Base-by-base conservation (phyloP, 2,888 invertebrate species). In the Mythimna albipuncta region DNA sequence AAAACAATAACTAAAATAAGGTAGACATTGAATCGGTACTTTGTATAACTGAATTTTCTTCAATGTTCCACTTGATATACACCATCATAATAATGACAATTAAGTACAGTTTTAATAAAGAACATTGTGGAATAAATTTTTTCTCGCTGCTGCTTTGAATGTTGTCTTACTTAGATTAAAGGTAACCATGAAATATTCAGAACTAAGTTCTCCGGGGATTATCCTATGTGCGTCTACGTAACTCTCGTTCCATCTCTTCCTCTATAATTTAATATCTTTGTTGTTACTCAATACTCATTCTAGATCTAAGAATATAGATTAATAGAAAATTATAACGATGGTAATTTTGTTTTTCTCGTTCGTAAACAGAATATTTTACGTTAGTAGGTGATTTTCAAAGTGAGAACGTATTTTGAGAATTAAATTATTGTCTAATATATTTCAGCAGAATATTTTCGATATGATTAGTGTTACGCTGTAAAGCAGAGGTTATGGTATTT, bases 401-500 rank as follows among this genome's bases (percentile, higher is more conserved):
- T 90, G 90, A 91, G 86, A 90, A 89, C 85, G 88, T 93, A 93
- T 93, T 93, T 93, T 93, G 92, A 90, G 93, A 93, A 89, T 90
- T 93, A 81, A 88, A 93, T 92, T 92, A 92, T 93, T 92, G 88
- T 92, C 91, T 93, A 91, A 93, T 90, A 89, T 93, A 93, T 93
- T 94, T 93, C 92, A 92, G 90, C 93, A 92, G 87, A 90, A 93
- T 95, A 94, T 95, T 95, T 95, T 95, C 94, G 93, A 94, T 94
- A 93, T 93, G 84, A 93, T 90, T 95, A 95, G 94, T 92, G 91
- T 93, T 93, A 88, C 88, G 94, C 94, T 94, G 93, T 94, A 92
- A 93, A 93, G 89, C 91, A 91, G 88, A 93, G 66, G 91, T 91
- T 90, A 90, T 90, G 89, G 90, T 91, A 91, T 89, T 90, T 93